These are phyloP conservation scores for Nannoperca obscura DNA, from an alignment of 2,797 vertebrate genomes.

Conservation along the genomic window DNA sequence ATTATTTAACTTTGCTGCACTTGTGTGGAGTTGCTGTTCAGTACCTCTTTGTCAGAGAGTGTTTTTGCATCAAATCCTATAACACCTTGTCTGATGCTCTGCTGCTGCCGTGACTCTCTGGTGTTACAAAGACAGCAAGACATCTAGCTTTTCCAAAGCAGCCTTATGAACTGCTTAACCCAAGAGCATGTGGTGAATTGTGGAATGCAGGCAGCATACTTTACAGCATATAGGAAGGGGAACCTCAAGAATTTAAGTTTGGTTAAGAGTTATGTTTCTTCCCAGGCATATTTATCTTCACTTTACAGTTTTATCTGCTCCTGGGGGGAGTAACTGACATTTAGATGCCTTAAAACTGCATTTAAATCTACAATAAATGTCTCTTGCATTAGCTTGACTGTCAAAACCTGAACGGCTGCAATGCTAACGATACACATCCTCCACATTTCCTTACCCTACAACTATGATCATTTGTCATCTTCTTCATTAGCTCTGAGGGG, in stretches of 20 bases:
- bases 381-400: not conserved
- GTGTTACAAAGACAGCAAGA: slow-evolving; percentile 22
- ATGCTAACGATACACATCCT: not conserved
- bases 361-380: not conserved
- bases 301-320: not conserved
- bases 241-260: not conserved
- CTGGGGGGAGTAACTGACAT: slow-evolving; percentile 1
- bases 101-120: slow-evolving; percentile 11
- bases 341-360: not conserved
- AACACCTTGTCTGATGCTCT: slow-evolving; percentile 19
- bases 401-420: not conserved
- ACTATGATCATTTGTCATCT: not conserved
- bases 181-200: slow-evolving; percentile 8
- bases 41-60: not conserved
- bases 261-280: not conserved
- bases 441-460: not conserved
- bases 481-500: slow-evolving; percentile 25
- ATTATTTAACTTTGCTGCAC: slow-evolving; percentile 31
- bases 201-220: not conserved
- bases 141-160: slow-evolving; percentile 7
- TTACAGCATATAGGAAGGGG: not conserved
- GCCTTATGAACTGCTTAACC: not conserved
- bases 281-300: not conserved
- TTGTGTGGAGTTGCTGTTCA: slow-evolving; percentile 1
- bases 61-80: not conserved